A percentile compares a stretch with the other conserved stretches of the same genome.
Conservation (phyloP, 2,888 invertebrate genomes). For the Ommatoiulus sabulosus region DNA sequence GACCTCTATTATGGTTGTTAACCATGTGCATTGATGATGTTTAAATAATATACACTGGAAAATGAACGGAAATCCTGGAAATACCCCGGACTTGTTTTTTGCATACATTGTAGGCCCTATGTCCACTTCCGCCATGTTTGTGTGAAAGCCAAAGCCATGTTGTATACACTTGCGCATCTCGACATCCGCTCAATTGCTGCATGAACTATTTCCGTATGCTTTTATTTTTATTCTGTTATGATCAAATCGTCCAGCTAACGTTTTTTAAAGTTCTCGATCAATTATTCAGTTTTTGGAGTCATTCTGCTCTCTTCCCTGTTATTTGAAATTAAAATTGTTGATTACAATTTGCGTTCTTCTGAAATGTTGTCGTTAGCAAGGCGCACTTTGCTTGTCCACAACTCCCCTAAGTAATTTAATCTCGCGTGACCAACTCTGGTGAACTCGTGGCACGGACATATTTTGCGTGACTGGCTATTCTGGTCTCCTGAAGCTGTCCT, state of each 20-base stretch:
- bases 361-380: not conserved
- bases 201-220: not conserved
- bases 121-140: not conserved
- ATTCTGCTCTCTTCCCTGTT: not conserved
- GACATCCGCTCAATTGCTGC: not conserved
- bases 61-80: no score
- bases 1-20: no score
- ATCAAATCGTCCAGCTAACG: not conserved
- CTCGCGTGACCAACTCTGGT: not conserved
- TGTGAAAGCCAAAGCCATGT: not conserved
- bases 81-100: no score
- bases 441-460: not conserved
- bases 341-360: not conserved
- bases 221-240: not conserved
- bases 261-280: not conserved
- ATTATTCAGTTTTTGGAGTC: not conserved
- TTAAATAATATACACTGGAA: no score
- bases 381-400: not conserved
- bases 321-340: not conserved
- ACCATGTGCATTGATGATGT: no score
- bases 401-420: not conserved
- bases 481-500: not conserved
- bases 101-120: no score
- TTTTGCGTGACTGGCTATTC: constrained; percentile 6
- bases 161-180: not conserved